Percentiles rank a stretch among this genome's conserved stretches.
These are phyloP conservation scores for Drosophila macrospina DNA, from an alignment of 2,888 invertebrate genomes.

Conservation along the genomic window DNA sequence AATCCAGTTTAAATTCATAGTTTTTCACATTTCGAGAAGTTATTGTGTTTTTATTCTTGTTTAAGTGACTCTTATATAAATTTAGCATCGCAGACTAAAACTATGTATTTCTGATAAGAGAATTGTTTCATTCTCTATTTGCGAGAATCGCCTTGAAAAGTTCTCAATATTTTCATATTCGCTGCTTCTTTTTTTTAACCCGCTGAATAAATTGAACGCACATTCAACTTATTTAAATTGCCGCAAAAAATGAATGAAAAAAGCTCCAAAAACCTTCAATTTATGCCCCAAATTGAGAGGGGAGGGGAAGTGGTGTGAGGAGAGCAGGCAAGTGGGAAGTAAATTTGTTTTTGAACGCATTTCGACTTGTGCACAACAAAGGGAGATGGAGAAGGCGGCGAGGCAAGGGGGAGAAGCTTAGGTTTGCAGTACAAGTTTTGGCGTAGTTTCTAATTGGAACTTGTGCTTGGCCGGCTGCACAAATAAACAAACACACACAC, in stretches of 20 bases:
- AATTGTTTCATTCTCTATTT: too few species aligned
- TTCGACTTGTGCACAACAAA: slow-evolving; percentile 43
- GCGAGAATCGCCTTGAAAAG: slow-evolving; percentile 2
- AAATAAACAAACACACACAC: slow-evolving; percentile 55
- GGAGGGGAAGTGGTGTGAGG: neutral
- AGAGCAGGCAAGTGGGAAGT: slow-evolving; percentile 1
- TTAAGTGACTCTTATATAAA: too few species aligned
- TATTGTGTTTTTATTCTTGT: too few species aligned
- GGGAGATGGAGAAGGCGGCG: neutral
- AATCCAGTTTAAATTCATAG: neutral
- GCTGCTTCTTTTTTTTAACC: neutral
- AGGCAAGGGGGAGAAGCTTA: slow-evolving; percentile 10
- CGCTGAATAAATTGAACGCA: slow-evolving; percentile 14
- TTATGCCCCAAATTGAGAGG: neutral
- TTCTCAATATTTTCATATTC: slow-evolving; percentile 2
- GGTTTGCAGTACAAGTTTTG: slow-evolving; percentile 34
- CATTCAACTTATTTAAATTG: slow-evolving; percentile 24
- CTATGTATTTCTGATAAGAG: too few species aligned
- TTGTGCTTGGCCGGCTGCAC: slow-evolving; percentile 58
- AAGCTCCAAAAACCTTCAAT: slow-evolving; percentile 19
- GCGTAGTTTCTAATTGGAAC: slow-evolving; percentile 57
- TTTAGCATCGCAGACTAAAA: too few species aligned
- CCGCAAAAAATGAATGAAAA: slow-evolving; percentile 17
- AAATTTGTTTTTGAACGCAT: slow-evolving; percentile 48
- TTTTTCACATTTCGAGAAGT: neutral